Base-by-base conservation (phyloP, 2,888 invertebrate genomes). In the Chrysotoxum bicinctum region DNA sequence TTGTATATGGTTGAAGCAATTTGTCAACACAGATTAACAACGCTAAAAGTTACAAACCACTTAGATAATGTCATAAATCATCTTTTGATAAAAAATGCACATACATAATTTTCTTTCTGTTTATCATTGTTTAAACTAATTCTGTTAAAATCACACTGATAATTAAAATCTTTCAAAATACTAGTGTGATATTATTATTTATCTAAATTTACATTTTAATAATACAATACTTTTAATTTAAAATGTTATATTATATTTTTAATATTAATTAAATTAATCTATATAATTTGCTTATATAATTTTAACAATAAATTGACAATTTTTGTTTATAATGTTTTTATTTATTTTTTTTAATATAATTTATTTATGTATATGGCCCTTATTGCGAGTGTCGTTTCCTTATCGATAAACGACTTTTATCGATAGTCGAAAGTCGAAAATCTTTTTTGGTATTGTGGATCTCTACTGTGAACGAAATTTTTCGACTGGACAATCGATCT, bases 261-360 rank as follows among this genome's bases (percentile, higher is more conserved):
- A 37, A 35, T 52, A 19, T 52, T 37, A 35, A 35, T 54, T 26
- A 12, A 26, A 10, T 40, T 43, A 43, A 16, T 43, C 43, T 43
- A 23, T 70, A 40, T 75, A 69, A 62, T 52, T 26, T 48, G 30
- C 43, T 26, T 52, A 45, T 81, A 81, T 72, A 68, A 45, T 72
- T 75, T 82, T 60, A 82, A 76, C 82, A 76, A 60, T 81, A 76
- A 81, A 81, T 81, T 81, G 81, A 81, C 76, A 80, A 56, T 69
- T 68, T 45, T 35, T 56, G 6, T 70, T 45, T 40, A 43, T 62
- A 35, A 26, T 52, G 1, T 64, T 45, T 1, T 50, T 66, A 3
- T 73, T 68, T 19, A 23, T 43, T 40, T 52, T 50, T 45, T 5
- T 14, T 12, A 40, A 40, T 40, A 40, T 40, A 40, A 40, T 26